Evolutionary conservation across 2,797 vertebrate genomes (phyloP), one percentile per base, ranked within the genome.

Genomic region (Chelon labrosus): DNA sequence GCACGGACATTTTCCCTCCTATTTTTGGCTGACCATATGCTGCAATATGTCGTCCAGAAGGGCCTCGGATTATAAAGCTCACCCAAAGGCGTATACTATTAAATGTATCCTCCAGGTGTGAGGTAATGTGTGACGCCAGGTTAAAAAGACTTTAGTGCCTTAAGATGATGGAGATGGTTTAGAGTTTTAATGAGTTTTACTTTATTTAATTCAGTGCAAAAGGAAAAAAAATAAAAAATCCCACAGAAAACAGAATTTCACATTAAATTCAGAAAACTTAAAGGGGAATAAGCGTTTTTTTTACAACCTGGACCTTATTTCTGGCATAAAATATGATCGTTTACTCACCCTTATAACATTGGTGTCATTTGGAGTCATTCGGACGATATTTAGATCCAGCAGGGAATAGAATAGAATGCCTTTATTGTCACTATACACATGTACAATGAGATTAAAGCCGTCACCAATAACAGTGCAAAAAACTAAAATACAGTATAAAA

Each of bases 1-100:
- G 22, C 65, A 10, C 49, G 39, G 61, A 70, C 41, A 41, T 47
- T 57, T 70, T 66, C 60, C 44, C 20, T 70, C 50, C 62, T 64
- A 44, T 79, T 83, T 52, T 35, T 67, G 42, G 31, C 63, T 20
- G 74, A 75, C 67, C 72, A 79, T 74, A 85, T 79, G 82, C 64
- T 70, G 22, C 57, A 58, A 47, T n/a, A 69, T 69, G 69, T 44
- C 2, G 3, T 74, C 68, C 65, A 80, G 66, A 80, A 58, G 68
- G 75, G 56, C 44, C 44, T 67, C 16, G 0, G 35, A 13, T 20
- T 42, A 42, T 75, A 60, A 76, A 55, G 53, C 19, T 58, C 65
- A 79, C 42, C 71, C 61, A 62, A 65, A 80, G 73, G 50, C 57
- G 57, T 10, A 38, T 73, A 37, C 25, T 41, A 58, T 67, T 73